Conservation (phyloP, 2,888 invertebrate genomes). For the Nysson spinosus region DNA sequence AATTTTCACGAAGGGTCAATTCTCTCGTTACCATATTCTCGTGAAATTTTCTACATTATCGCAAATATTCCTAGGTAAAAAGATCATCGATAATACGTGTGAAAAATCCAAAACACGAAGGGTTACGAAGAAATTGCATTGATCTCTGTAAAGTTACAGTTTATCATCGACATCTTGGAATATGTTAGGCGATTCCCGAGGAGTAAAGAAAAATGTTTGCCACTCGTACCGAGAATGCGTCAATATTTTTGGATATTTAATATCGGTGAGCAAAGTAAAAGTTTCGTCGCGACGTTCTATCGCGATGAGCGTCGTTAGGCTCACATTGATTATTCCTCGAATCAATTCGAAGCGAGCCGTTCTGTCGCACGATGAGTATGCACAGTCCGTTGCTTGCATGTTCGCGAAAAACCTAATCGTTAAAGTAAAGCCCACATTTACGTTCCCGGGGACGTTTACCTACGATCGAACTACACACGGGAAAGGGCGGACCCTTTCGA, state of each 20-base stretch:
- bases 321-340: conserved; percentile 47
- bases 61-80: too few relatives aligned
- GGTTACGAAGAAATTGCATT: too few relatives aligned
- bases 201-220: background rate
- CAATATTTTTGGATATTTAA: background rate
- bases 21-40: too few relatives aligned
- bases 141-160: too few relatives aligned
- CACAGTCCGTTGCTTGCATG: conserved; percentile 32
- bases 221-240: background rate
- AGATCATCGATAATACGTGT: too few relatives aligned
- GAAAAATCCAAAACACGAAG: too few relatives aligned
- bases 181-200: too few relatives aligned
- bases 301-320: conserved; percentile 36
- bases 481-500: conserved; percentile 52
- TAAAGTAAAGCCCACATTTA: conserved; percentile 59
- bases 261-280: background rate
- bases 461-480: conserved; percentile 54
- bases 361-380: conserved; percentile 28
- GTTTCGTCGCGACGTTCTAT: conserved; percentile 5
- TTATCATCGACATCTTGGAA: too few relatives aligned
- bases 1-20: too few relatives aligned
- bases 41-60: too few relatives aligned
- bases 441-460: conserved; percentile 55
- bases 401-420: conserved; percentile 58
- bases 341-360: conserved; percentile 50